Percentiles rank a stretch among this genome's conserved stretches.
Conservation (phyloP, 2,888 invertebrate species). For the Sesamia inferens region DNA sequence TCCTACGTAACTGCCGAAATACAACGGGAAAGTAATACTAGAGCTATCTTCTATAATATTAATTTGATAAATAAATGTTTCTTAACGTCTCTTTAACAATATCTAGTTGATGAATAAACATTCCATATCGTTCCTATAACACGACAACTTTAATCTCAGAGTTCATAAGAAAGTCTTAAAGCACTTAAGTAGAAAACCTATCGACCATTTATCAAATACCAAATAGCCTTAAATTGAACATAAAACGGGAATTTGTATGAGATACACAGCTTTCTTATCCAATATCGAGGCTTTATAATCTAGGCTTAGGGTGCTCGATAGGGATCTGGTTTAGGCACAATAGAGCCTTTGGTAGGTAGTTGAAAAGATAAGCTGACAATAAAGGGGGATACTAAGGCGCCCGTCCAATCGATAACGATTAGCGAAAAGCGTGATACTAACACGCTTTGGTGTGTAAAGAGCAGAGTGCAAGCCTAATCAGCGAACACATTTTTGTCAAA, state of each 20-base stretch:
- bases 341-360: constrained; percentile 6
- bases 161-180: constrained; percentile 30
- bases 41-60: background rate
- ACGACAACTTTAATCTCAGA: constrained; percentile 12
- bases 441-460: background rate
- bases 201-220: constrained; percentile 33
- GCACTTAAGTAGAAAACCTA: constrained; percentile 12
- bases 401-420: background rate
- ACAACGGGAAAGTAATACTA: background rate
- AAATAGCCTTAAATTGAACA: constrained; percentile 45
- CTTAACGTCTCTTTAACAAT: background rate
- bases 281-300: constrained; percentile 48
- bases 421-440: background rate
- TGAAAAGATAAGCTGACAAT: constrained; percentile 18
- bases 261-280: constrained; percentile 50
- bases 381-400: background rate
- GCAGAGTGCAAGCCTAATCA: too few relatives aligned
- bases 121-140: background rate
- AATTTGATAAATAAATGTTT: background rate
- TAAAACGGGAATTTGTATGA: constrained; percentile 49
- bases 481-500: too few relatives aligned
- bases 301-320: constrained; percentile 34
- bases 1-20: background rate
- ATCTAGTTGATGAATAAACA: background rate
- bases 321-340: constrained; percentile 46